Evolutionary conservation across 2,797 vertebrate species (phyloP), one percentile per base, ranked within the genome.

Genomic region (Micromesistius poutassou): DNA sequence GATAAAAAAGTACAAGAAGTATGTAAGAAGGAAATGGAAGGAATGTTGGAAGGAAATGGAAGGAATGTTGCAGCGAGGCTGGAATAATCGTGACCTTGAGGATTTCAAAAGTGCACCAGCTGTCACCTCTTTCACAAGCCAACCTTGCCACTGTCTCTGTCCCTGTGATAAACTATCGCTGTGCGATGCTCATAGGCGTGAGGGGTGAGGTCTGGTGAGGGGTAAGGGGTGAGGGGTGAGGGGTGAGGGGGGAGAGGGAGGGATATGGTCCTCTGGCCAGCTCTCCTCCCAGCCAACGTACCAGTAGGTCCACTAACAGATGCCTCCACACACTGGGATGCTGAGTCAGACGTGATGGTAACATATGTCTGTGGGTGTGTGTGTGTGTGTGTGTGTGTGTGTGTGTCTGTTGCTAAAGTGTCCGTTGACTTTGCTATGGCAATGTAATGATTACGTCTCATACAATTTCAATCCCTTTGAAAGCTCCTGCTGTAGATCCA

Each of bases 281-380:
- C 66, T 76, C 78, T 46, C 76, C 46, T 83, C 55, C 72, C 62
- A 80, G 75, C 25, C 36, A 62, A 73, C 80, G 62, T 0, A 72
- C 79, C 76, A 71, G 81, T 81, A 28, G 62, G 62, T 68, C 62
- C 62, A 68, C 62, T 68, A 86, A 86, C 89, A 90, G 89, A 84
- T 91, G 90, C 87, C 83, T 80, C 83, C 76, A 83, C 85, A 81
- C 81, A 73, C 81, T 78, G 81, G 30, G 79, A 85, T 68, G 14
- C 83, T 87, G 85, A 90, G 81, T 90, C 85, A 85, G 81, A 82
- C 84, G 71, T 72, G 16, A 81, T 74, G 70, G 75, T 74, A 40
- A 77, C 73, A 76, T 71, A 30, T 77, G 75, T 35, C 81, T 77
- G 71, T 77, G 40, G 62, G 46, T 36, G 74, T 76, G 71, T 72